Conservation (phyloP, 2,888 invertebrate genomes). For the Plutella xylostella region DNA sequence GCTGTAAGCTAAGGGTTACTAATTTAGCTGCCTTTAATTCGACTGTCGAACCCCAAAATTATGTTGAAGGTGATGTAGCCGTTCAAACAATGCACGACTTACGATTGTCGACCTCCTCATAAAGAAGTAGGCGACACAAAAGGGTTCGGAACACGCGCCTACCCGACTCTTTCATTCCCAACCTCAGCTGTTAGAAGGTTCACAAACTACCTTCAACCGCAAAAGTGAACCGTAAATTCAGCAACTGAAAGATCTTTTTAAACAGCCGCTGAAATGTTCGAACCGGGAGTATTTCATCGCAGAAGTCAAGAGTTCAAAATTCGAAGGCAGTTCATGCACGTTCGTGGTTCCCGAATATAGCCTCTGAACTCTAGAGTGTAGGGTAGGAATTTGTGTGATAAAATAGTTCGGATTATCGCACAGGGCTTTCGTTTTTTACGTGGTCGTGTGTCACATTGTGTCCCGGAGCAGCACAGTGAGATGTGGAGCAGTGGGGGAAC, state of each 20-base stretch:
- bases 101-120: not conserved
- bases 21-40: no score
- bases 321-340: not conserved
- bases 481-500: no score
- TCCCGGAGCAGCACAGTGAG: no score
- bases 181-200: not conserved
- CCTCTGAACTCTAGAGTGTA: not conserved
- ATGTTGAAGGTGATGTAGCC: not conserved
- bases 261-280: no score
- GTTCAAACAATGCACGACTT: not conserved
- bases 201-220: not conserved
- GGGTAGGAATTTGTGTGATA: not conserved
- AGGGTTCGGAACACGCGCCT: not conserved
- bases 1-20: no score
- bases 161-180: not conserved
- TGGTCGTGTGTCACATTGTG: constrained; percentile 41
- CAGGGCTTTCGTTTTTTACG: constrained; percentile 26
- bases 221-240: not conserved
- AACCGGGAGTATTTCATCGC: no score
- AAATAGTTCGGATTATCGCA: not conserved
- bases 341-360: not conserved
- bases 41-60: no score
- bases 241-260: no score
- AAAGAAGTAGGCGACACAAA: no score
- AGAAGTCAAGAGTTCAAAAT: constrained; percentile 3